Base-by-base conservation (phyloP, 2,888 invertebrate genomes). In the Notocelia uddmanniana region DNA sequence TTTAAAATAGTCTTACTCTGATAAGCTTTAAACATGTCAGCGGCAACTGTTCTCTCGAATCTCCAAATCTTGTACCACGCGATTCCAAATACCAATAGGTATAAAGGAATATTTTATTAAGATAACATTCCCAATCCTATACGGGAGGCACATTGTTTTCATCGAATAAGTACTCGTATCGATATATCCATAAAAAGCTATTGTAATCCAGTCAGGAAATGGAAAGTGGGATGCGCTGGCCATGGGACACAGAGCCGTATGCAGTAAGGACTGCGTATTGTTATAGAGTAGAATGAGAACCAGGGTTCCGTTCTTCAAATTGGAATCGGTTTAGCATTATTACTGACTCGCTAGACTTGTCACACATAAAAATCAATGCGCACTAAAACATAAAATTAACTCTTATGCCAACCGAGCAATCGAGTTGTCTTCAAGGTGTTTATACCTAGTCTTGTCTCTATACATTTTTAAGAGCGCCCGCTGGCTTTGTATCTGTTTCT, bases 191-290 rank as follows among this genome's bases (percentile, higher is more conserved):
- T 83, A 87, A 85, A 85, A 86, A 87, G 80, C 82, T 81, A 85
- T 88, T 86, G 84, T 84, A 81, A 87, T 87, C 79, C 80, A 77
- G 85, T 80, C 85, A 88, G 89, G 89, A 92, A 92, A 91, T 85
- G 87, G 90, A 90, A 90, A 92, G 89, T 89, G 83, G 85, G 78
- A 85, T 85, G 76, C 80, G 82, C 48, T 55, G 60, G 21, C 0
- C 71, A 52, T 58, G 54, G 66, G 34, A 2, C 41, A 58, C 50
- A 69, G 18, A 19, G 45, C 19, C 41, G 3, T 15, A 26, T 19
- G 37, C 58, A 58, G 70, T 66, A 54, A 18, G 26, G 8, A 50
- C 41, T 18, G 11, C 10, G 11, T 18, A 26, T 41, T n/a, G 3
- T 1, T 45, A 45, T 45, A 6, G 15, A 45, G 13, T 45, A n/a